These are phyloP conservation scores for Apomyelois bistriatella DNA, from an alignment of 2,888 invertebrate genomes.

Conservation along the genomic window DNA sequence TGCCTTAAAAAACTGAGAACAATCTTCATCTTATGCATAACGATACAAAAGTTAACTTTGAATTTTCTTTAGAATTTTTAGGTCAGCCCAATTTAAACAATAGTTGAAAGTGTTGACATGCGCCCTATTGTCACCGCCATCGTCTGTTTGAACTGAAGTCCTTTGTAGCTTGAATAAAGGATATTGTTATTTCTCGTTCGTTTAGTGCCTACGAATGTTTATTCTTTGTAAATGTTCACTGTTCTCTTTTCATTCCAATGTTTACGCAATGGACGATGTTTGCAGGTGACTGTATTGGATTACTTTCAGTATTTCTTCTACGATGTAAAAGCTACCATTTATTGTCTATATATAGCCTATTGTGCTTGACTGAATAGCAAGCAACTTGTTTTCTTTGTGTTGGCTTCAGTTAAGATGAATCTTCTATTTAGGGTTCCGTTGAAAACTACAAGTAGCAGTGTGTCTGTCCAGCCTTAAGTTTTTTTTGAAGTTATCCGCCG, in stretches of 20 bases:
- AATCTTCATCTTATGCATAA: neutral
- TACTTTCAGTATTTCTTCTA: neutral
- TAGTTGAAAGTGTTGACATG: conserved; percentile 40
- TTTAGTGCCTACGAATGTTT: conserved; percentile 32
- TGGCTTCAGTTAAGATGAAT: too few species aligned
- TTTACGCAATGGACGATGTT: conserved; percentile 15
- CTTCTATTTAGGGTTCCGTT: too few species aligned
- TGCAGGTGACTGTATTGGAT: neutral
- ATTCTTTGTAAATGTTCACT: conserved; percentile 21
- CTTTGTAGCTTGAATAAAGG: conserved; percentile 32
- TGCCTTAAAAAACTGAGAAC: neutral
- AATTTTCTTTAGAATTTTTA: conserved; percentile 18
- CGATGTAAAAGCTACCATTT: neutral
- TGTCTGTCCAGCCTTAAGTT: too few species aligned
- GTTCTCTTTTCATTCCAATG: conserved; percentile 31
- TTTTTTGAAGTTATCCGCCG: too few species aligned
- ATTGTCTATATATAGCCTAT: neutral
- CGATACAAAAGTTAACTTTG: neutral
- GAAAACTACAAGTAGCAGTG: too few species aligned
- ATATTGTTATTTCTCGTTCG: conserved; percentile 47
- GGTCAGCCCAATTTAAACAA: conserved; percentile 27
- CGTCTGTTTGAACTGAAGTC: conserved; percentile 20
- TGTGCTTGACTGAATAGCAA: too few species aligned
- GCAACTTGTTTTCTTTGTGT: too few species aligned
- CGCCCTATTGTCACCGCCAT: conserved; percentile 34